Evolutionary conservation across 1,140 invertebrate genomes (phyloP).

Genomic region (Lamellibrachia luymesi): DNA sequence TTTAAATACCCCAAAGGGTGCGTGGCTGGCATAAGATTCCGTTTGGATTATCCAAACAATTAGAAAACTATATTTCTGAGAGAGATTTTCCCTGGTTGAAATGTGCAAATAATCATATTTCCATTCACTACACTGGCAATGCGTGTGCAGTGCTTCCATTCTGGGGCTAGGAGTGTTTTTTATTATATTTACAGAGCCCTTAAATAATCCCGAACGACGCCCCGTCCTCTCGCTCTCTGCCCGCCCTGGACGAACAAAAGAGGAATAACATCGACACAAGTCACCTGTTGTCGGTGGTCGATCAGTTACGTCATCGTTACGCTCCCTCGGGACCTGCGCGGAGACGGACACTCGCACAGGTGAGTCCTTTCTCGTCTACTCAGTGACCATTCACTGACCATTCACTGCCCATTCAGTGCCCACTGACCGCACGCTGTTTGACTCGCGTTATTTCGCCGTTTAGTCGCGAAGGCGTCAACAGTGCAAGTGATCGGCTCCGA

Average conservation of each 20-base stretch:
- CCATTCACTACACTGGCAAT: no score
- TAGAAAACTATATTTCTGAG: no score
- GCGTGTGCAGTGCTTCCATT: no score
- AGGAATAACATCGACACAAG: neutral
- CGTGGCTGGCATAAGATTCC: no score
- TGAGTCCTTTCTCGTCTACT: neutral
- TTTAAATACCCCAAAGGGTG: no score
- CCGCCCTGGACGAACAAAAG: neutral
- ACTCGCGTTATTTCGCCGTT: neutral
- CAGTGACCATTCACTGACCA: neutral
- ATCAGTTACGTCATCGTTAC: neutral
- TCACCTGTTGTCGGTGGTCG: neutral
- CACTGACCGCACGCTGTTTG: neutral
- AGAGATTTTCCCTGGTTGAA: no score
- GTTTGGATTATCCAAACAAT: no score
- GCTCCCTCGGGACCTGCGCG: neutral
- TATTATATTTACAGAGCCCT: no score
- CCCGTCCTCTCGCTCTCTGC: neutral
- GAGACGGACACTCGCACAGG: neutral
- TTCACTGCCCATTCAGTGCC: neutral
- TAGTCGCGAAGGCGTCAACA: neutral
- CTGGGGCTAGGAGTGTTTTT: no score
- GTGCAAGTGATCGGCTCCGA: neutral
- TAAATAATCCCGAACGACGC: neutral
- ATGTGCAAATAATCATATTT: no score